Evolutionary conservation across 2,888 invertebrate species (phyloP).

Genomic region (Campaea margaritaria): DNA sequence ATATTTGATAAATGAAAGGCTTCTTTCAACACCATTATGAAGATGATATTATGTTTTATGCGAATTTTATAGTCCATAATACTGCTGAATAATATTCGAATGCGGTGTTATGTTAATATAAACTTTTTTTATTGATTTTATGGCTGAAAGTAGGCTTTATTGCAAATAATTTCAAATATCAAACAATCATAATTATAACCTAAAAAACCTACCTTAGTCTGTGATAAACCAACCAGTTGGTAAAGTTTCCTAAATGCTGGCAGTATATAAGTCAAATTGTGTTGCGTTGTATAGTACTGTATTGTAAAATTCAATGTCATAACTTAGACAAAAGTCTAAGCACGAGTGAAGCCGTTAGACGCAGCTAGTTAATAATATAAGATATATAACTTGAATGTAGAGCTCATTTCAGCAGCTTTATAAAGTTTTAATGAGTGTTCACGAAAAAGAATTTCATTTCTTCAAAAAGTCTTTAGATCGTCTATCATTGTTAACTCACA

Average conservation of each 20-base stretch:
- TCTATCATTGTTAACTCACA: not conserved
- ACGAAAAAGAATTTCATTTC: constrained; percentile 1
- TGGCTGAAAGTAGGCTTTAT: not conserved
- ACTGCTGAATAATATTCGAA: constrained; percentile 22
- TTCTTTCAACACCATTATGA: constrained; percentile 16
- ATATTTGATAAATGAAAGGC: constrained; percentile 12
- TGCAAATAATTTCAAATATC: too few relatives aligned
- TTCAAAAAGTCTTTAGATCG: not conserved
- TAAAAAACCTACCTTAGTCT: too few relatives aligned
- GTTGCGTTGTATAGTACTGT: too few relatives aligned
- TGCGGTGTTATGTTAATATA: constrained; percentile 7
- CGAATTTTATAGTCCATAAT: constrained; percentile 20
- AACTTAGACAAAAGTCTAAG: too few relatives aligned
- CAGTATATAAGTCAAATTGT: too few relatives aligned
- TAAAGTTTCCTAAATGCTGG: too few relatives aligned
- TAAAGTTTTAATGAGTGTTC: constrained; percentile 17
- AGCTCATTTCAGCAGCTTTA: not conserved
- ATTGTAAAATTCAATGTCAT: too few relatives aligned
- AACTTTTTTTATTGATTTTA: constrained; percentile 1
- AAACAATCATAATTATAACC: too few relatives aligned
- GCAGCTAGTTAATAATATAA: too few relatives aligned
- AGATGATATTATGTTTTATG: constrained; percentile 12
- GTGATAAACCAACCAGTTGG: too few relatives aligned
- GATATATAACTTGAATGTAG: too few relatives aligned
- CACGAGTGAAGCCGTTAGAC: too few relatives aligned